Evolutionary conservation across 2,113 vertebrate species (phyloP), one percentile per base, ranked within the genome.

Genomic region (Callocephalon fimbriatum): DNA sequence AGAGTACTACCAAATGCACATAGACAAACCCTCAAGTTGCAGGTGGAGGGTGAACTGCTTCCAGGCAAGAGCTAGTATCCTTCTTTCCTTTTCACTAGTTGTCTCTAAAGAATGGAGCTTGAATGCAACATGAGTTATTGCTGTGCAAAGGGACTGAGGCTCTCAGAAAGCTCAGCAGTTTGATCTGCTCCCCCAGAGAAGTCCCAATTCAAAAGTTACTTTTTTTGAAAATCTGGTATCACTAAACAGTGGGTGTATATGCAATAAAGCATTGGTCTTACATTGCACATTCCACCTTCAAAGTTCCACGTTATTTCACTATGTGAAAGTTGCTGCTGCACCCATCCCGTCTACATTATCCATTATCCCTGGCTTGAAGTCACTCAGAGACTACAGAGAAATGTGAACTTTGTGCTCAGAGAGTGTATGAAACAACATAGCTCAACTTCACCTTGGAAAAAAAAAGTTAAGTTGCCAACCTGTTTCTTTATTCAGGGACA

Each of bases 81-180:
- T 5, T 21, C 22, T 26, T 62, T 42, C 38, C 32, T 22, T 48
- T 7, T 76, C 10, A 19, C 8, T 42, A 26, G 10, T 15, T 51
- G 50, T n/a, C 22, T 20, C 62, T 59, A 17, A 63, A 65, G 56
- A 78, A 58, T 1, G 51, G 2, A 37, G 15, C 14, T 5, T 53
- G 54, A 62, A 74, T 9, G 31, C 27, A 62, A 61, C 6, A 5
- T 1, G 7, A 44, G 45, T 27, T 66, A 70, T 0, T 5, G 2
- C 21, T 7, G 10, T 4, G 18, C 40, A 83, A 63, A 76, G 27
- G 12, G 22, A 67, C 7, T 12, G 8, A 68, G 21, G 32, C 22
- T 20, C 25, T 74, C 44, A 20, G 44, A 31, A 92, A 90, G 27
- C 9, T 9, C 58, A 65, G 27, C 29, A 45, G 42, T 40, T 71